Conservation (phyloP, 1,140 invertebrate genomes). For the Drosophila albomicans region DNA sequence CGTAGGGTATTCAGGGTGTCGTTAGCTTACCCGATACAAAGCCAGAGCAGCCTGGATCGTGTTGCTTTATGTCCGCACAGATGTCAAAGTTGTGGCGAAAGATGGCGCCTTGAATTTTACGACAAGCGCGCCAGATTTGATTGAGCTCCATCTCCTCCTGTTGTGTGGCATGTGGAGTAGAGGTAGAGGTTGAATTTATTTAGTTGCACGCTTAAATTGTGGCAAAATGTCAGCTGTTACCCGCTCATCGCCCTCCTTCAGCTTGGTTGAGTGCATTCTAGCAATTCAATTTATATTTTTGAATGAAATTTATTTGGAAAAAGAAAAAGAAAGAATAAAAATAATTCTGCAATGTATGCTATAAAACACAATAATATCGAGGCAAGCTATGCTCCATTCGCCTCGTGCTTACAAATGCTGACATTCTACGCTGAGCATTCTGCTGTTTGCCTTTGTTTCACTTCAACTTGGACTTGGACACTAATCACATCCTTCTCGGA, state of each 20-base stretch:
- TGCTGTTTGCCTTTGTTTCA: slow-evolving; percentile 65
- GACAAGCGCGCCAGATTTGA: slow-evolving; percentile 90
- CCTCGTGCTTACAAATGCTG: slow-evolving; percentile 63
- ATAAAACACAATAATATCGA: slow-evolving; percentile 59
- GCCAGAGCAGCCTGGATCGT: slow-evolving; percentile 88
- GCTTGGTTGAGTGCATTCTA: slow-evolving; percentile 67
- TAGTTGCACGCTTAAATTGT: slow-evolving; percentile 41
- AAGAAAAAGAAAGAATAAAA: slow-evolving; percentile 15
- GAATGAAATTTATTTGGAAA: slow-evolving; percentile 27
- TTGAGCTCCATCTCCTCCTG: slow-evolving; percentile 76
- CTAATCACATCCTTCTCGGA: slow-evolving; percentile 73
- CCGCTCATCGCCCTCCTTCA: slow-evolving; percentile 74
- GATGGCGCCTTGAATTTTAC: slow-evolving; percentile 90
- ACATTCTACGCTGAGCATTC: slow-evolving; percentile 55
- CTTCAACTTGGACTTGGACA: slow-evolving; percentile 16
- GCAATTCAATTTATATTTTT: slow-evolving; percentile 35
- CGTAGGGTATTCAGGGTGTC: background rate
- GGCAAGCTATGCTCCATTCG: slow-evolving; percentile 21
- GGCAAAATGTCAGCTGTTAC: slow-evolving; percentile 38
- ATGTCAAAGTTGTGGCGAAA: slow-evolving; percentile 89
- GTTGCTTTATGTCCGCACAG: slow-evolving; percentile 88
- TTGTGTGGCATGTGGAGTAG: background rate
- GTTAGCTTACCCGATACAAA: slow-evolving; percentile 88
- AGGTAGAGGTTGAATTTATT: slow-evolving; percentile 44
- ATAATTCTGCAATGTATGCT: slow-evolving; percentile 30